Conservation (phyloP, 2,113 vertebrate species). For the Poicephalus meyeri region DNA sequence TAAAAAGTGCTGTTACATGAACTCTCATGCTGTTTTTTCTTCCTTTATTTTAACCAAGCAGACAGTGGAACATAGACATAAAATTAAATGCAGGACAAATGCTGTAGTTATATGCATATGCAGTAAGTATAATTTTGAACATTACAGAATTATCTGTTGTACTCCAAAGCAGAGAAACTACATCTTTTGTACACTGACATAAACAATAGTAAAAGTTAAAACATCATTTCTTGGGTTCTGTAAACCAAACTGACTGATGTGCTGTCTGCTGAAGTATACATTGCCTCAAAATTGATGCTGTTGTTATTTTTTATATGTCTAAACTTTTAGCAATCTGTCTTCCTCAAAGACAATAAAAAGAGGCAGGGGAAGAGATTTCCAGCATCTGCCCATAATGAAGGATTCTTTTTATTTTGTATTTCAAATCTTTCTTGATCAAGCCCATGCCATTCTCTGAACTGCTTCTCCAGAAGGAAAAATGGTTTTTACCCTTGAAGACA, state of each 20-base stretch:
- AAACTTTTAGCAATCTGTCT: slow-evolving; percentile 29
- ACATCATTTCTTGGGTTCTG: slow-evolving; percentile 27
- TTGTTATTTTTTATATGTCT: slow-evolving; percentile 38
- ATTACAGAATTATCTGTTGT: background rate
- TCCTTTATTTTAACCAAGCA: background rate
- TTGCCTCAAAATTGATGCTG: slow-evolving; percentile 50
- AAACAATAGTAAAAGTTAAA: slow-evolving; percentile 53
- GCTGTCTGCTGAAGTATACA: slow-evolving; percentile 48
- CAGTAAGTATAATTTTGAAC: slow-evolving; percentile 29
- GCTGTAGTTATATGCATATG: background rate
- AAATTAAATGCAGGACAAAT: slow-evolving; percentile 1
- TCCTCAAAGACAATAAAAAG: slow-evolving; percentile 19
- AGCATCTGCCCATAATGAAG: background rate
- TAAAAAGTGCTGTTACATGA: background rate
- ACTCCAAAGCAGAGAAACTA: background rate
- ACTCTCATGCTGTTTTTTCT: background rate
- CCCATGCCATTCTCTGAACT: background rate
- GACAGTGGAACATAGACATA: background rate
- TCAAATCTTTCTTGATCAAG: slow-evolving; percentile 39
- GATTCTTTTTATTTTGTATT: slow-evolving; percentile 12
- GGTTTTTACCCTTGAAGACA: slow-evolving; percentile 21
- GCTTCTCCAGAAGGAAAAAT: background rate
- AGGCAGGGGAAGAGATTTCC: background rate
- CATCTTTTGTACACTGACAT: slow-evolving; percentile 31
- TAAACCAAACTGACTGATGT: slow-evolving; percentile 58